Base-by-base conservation (phyloP, 2,113 vertebrate species). In the Penelope pileata region DNA sequence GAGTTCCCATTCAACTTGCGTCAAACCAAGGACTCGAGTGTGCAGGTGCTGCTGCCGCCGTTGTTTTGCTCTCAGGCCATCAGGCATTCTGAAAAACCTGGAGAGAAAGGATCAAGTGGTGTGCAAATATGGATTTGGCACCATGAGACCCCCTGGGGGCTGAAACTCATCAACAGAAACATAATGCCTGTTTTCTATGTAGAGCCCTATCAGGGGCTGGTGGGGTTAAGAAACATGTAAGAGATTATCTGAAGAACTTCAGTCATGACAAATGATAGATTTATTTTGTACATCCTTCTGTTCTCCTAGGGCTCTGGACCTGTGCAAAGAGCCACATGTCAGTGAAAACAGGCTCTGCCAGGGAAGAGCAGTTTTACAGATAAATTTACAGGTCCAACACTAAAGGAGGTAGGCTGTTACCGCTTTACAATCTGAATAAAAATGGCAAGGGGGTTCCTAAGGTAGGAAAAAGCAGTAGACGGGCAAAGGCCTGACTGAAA, bases 1-100 rank as follows among this genome's bases (percentile, higher is more conserved):
- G 54, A 50, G 12, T 63, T 4, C 18, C 24, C 2, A 1, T 34
- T 64, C 43, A 54, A 9, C 26, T 32, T 42, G 2, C 42, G 78
- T 58, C 51, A 62, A 12, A 59, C 36, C 36, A 62, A 29, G 36
- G 50, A 34, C 29, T 50, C 0, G 0, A 19, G 67, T 2, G 2
- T 27, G 6, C 23, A 12, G 0, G 2, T 38, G 43, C 51, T 76
- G 27, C 51, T 70, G 58, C 22, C 15, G 36, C 16, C 13, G 36
- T 36, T 1, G 0, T 6, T 27, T 45, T 53, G 38, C 43, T 56
- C 43, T 32, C 48, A 42, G 67, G 26, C 22, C 22, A 26, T 26
- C n/a, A 34, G 43, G n/a, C 66, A 34, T 34, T 10, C 45, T 68
- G 34, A 47, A 47, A 68, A 16, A 34, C 9, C 3, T 12, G 22